These are phyloP conservation scores for Tachuris rubrigastra DNA, from an alignment of 2,113 vertebrate genomes.

Conservation along the genomic window DNA sequence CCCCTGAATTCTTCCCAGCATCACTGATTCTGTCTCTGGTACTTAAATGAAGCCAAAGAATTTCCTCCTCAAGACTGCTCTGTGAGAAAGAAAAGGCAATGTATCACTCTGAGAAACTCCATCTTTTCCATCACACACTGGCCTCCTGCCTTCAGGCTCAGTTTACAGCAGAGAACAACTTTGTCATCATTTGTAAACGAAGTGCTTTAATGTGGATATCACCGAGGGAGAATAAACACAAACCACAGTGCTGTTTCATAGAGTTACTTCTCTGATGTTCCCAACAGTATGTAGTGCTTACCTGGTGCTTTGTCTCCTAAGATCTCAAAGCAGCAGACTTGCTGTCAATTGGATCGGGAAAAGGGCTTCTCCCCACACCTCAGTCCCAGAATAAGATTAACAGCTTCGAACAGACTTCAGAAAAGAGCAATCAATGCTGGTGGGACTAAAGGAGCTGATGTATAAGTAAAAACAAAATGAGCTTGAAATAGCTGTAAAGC, in stretches of 20 bases:
- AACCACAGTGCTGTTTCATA: background rate
- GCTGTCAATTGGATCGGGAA: background rate
- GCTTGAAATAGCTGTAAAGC: background rate
- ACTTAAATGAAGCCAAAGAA: conserved; percentile 1
- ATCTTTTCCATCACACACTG: background rate
- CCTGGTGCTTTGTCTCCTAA: background rate
- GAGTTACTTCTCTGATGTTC: background rate
- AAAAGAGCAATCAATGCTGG: background rate
- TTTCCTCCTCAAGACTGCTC: background rate
- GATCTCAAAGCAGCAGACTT: background rate
- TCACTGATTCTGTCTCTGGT: background rate
- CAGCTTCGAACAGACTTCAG: background rate
- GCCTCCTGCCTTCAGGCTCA: conserved; percentile 20
- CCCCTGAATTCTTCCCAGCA: conserved; percentile 17
- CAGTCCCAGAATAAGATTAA: background rate
- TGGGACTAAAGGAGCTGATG: background rate
- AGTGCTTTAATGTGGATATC: background rate
- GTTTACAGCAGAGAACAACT: conserved; percentile 26
- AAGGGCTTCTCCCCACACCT: background rate
- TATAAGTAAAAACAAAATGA: background rate
- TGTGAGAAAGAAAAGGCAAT: conserved; percentile 3
- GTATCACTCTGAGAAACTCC: background rate
- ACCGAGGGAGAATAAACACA: background rate
- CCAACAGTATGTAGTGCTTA: background rate
- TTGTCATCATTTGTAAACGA: conserved; percentile 5